Conservation (phyloP, 2,888 invertebrate genomes). For the Cybosia mesomella region DNA sequence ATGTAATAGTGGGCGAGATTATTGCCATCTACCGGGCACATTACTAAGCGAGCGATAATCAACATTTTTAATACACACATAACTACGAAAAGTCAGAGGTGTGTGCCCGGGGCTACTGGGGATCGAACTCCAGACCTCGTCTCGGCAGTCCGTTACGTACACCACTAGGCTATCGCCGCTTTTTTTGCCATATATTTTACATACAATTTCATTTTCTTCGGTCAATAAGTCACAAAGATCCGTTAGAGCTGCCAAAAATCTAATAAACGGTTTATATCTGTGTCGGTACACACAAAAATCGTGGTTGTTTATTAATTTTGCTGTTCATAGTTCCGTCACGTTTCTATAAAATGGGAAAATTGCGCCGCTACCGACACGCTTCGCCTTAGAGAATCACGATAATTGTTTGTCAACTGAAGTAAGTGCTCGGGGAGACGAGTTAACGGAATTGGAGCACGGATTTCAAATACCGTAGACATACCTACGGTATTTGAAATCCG, state of each 20-base stretch:
- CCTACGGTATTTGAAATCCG: no score
- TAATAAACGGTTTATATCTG: conserved; percentile 32
- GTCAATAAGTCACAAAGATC: neutral
- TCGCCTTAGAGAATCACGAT: conserved; percentile 38
- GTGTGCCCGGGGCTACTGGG: no score
- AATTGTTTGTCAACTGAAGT: conserved; percentile 31
- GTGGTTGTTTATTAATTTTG: conserved; percentile 46
- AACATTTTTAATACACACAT: no score
- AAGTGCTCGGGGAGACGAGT: conserved; percentile 10
- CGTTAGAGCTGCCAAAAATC: conserved; percentile 25
- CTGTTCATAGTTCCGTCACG: conserved; percentile 50
- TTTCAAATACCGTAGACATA: neutral
- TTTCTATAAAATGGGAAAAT: conserved; percentile 43
- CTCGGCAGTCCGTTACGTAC: no score
- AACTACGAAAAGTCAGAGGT: no score
- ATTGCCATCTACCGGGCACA: no score
- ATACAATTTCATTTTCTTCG: neutral
- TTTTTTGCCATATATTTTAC: neutral
- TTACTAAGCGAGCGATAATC: no score
- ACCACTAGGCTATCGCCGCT: no score
- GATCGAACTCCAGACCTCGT: no score
- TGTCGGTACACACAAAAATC: conserved; percentile 46
- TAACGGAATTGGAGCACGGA: conserved; percentile 12
- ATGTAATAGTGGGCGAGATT: no score
- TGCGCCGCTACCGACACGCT: conserved; percentile 43